Evolutionary conservation across 1,140 invertebrate genomes (phyloP).

Genomic region (Psix sp.): DNA sequence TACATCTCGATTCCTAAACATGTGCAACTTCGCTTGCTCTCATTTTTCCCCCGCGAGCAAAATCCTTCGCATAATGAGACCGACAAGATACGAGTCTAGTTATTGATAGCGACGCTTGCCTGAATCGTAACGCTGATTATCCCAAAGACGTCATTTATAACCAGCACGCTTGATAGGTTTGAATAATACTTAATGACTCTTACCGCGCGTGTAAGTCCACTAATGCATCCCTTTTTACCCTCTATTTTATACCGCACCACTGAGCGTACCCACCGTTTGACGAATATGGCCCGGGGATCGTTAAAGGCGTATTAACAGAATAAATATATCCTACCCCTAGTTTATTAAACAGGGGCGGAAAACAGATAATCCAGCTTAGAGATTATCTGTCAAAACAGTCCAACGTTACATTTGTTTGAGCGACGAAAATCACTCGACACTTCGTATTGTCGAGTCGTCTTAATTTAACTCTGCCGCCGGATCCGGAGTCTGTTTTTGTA

Average conservation of each 20-base stretch:
- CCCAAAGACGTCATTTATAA: constrained; percentile 67
- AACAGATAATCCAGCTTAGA: constrained; percentile 9
- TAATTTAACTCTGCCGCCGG: no score
- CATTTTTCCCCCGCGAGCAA: no score
- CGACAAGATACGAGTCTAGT: background rate
- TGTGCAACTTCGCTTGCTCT: no score
- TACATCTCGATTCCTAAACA: no score
- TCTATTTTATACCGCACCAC: constrained; percentile 26
- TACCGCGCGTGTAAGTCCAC: constrained; percentile 69
- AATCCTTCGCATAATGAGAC: no score
- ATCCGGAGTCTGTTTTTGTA: no score
- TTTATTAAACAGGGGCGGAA: constrained; percentile 34
- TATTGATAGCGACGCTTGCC: constrained; percentile 45
- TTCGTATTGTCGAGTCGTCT: no score
- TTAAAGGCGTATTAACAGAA: constrained; percentile 55
- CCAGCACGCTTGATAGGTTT: constrained; percentile 67
- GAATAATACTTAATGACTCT: constrained; percentile 72
- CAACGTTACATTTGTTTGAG: constrained; percentile 14
- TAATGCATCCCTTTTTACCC: constrained; percentile 62
- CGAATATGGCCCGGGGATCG: constrained; percentile 41
- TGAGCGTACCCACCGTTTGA: constrained; percentile 41
- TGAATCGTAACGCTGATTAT: constrained; percentile 67
- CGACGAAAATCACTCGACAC: no score
- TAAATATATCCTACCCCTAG: constrained; percentile 52
- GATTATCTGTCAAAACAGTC: constrained; percentile 14